phyloP scores from a whole-genome alignment of 2,113 vertebrate genomes.

The Chloroceryle aenea region DNA sequence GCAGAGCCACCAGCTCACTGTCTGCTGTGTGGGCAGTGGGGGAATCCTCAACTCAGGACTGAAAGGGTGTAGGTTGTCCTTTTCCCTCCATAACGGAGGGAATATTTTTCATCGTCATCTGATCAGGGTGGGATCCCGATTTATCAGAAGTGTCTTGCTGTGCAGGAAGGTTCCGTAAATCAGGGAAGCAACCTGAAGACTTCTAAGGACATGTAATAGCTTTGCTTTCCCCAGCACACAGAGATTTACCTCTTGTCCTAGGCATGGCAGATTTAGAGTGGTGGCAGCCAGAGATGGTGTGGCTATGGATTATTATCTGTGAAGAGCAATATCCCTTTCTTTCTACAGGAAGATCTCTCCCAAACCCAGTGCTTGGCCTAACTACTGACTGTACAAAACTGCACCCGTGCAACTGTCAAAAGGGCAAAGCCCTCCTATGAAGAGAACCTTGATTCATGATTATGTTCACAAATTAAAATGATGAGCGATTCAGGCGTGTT shows the following conservation, averaged over 20 bases:
- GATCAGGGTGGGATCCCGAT: background rate
- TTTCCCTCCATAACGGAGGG: background rate
- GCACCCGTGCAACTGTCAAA: background rate
- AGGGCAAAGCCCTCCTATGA: background rate
- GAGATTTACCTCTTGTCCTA: background rate
- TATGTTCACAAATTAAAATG: conserved; percentile 18
- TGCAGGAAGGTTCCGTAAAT: background rate
- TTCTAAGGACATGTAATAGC: background rate
- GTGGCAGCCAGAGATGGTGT: background rate
- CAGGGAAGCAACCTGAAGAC: background rate
- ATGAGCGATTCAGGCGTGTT: conserved; percentile 1
- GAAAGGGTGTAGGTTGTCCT: background rate
- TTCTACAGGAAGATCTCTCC: background rate
- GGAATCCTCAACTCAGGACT: background rate
- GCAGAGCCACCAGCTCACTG: too few species aligned
- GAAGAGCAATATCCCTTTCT: background rate
- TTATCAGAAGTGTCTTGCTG: background rate
- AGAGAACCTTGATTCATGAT: conserved; percentile 37
- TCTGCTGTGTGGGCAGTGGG: fast-evolving
- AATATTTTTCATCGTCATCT: background rate
- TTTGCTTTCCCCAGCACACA: background rate
- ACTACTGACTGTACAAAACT: background rate
- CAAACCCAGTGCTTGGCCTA: background rate
- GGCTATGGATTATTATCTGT: background rate
- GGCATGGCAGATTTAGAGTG: background rate